Percentiles rank a stretch among this genome's conserved stretches.
Evolutionary conservation across 2,113 vertebrate species (phyloP).

Genomic region (Protobothrops flavoviridis): DNA sequence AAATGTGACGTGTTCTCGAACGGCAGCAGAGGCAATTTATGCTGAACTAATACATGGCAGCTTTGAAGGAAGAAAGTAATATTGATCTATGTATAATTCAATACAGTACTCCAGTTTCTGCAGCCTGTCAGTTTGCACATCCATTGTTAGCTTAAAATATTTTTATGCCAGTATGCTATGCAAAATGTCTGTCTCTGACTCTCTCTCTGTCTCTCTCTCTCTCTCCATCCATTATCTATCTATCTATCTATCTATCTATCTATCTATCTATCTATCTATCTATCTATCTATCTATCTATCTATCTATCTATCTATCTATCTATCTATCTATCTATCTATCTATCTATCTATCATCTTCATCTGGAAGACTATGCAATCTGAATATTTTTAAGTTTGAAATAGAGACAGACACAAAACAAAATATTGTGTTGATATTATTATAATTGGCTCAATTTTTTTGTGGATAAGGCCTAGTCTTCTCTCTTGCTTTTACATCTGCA

Average conservation of each 20-base stretch:
- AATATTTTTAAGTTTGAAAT: neutral
- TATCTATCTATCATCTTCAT: neutral
- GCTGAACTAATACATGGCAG: neutral
- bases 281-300: neutral
- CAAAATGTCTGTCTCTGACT: neutral
- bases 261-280: neutral
- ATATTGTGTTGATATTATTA: neutral
- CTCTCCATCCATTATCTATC: neutral
- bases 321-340: neutral
- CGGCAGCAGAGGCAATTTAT: neutral
- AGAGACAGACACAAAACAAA: neutral
- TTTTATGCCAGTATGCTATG: neutral
- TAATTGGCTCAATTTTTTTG: neutral
- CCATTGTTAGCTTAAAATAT: neutral
- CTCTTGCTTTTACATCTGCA: neutral
- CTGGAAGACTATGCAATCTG: neutral
- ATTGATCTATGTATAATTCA: neutral
- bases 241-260: neutral
- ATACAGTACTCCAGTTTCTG: neutral
- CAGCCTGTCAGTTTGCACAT: neutral
- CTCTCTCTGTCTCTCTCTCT: too few species aligned
- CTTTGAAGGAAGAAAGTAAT: too few species aligned
- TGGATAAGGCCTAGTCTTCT: neutral
- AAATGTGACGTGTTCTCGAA: neutral
- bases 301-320: neutral